Conservation (phyloP, 1,140 invertebrate genomes). For the Notospermus geniculatus region DNA sequence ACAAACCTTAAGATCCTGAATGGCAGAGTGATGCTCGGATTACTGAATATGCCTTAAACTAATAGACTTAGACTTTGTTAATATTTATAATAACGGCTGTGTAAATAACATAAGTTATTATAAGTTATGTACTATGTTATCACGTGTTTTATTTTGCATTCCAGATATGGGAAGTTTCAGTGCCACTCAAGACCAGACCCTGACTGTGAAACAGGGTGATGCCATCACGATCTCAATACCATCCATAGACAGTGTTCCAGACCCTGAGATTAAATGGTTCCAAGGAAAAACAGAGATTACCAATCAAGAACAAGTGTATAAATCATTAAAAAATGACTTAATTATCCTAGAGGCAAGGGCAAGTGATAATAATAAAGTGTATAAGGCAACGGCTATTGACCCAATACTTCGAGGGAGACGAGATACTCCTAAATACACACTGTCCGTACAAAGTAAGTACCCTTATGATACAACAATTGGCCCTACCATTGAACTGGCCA, state of each 20-base stretch:
- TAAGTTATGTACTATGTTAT: no score
- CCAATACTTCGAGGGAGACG: conserved; percentile 74
- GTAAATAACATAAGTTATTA: no score
- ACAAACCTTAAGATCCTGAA: no score
- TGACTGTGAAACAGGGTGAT: conserved; percentile 72
- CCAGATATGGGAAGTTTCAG: conserved; percentile 82
- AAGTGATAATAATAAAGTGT: conserved; percentile 63
- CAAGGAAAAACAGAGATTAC: conserved; percentile 48
- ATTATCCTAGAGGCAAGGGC: conserved; percentile 77
- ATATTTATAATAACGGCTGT: no score
- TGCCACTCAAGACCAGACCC: conserved; percentile 64
- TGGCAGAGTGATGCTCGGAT: no score
- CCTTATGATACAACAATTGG: no score
- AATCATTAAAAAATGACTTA: conserved; percentile 70
- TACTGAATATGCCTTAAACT: no score
- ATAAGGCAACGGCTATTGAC: conserved; percentile 77
- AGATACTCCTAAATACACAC: conserved; percentile 74
- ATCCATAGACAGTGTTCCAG: conserved; percentile 75
- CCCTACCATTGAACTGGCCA: no score
- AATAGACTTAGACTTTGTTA: no score
- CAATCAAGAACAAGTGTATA: conserved; percentile 6
- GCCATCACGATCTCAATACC: conserved; percentile 80
- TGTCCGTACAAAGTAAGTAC: background rate
- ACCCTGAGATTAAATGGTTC: conserved; percentile 80
- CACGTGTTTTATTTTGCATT: conserved; percentile 4